These are phyloP conservation scores for Cirrhinus mrigala DNA, from an alignment of 2,797 vertebrate species.

Conservation along the genomic window DNA sequence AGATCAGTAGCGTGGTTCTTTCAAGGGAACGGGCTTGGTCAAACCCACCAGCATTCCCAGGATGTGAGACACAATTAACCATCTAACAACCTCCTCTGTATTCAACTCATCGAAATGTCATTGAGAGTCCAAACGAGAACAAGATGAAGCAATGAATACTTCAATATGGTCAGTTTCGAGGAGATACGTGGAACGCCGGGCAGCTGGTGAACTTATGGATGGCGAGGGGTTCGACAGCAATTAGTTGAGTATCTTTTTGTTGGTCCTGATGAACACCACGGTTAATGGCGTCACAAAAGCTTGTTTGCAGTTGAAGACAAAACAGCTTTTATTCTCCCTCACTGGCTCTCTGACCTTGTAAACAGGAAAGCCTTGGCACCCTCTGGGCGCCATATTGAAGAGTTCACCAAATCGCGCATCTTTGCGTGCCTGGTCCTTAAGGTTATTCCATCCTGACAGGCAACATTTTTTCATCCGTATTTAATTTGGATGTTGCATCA, in stretches of 20 bases:
- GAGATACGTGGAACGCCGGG: not conserved
- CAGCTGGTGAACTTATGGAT: not conserved
- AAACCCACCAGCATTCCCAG: slow-evolving; percentile 19
- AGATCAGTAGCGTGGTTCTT: slow-evolving; percentile 70
- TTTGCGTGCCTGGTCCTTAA: slow-evolving; percentile 39
- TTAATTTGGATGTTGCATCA: not conserved
- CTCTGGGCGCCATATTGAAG: slow-evolving; percentile 28
- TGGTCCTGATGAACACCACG: slow-evolving; percentile 68
- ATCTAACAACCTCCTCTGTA: slow-evolving; percentile 13
- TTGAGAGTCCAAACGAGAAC: not conserved
- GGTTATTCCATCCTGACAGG: slow-evolving; percentile 12
- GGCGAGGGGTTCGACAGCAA: slow-evolving; percentile 54
- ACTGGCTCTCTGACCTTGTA: slow-evolving; percentile 62
- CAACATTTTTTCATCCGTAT: slow-evolving; percentile 14
- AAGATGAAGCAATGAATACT: not conserved
- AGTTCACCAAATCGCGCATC: slow-evolving; percentile 23
- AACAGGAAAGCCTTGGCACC: slow-evolving; percentile 63
- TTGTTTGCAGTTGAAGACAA: slow-evolving; percentile 66
- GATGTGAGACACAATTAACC: slow-evolving; percentile 25
- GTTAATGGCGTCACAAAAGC: slow-evolving; percentile 67
- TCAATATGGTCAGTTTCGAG: not conserved
- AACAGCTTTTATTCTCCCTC: slow-evolving; percentile 60
- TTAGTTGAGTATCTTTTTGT: slow-evolving; percentile 65
- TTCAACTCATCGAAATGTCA: slow-evolving; percentile 4
- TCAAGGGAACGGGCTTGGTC: slow-evolving; percentile 71